Conservation (phyloP, 2,888 invertebrate species). For the Cryptus viduatorius region DNA sequence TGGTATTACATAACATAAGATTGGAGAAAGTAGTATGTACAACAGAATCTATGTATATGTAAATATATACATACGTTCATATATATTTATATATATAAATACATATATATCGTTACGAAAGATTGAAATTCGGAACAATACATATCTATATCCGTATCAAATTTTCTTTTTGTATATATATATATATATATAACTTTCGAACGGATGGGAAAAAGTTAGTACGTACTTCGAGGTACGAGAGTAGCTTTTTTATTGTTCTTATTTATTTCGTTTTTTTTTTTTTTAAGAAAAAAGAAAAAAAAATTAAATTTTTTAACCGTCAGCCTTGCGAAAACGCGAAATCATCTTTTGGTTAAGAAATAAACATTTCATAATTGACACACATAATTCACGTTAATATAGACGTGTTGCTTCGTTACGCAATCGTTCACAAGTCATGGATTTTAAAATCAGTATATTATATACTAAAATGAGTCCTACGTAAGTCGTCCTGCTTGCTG, state of each 20-base stretch:
- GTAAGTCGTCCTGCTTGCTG: slow-evolving; percentile 67
- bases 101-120: slow-evolving; percentile 66
- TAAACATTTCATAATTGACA: slow-evolving; percentile 61
- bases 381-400: slow-evolving; percentile 35
- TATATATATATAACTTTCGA: slow-evolving; percentile 34
- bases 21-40: slow-evolving; percentile 82
- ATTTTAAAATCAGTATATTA: slow-evolving; percentile 31
- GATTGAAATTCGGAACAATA: slow-evolving; percentile 58
- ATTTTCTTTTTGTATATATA: neutral
- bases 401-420: slow-evolving; percentile 38
- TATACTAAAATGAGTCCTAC: slow-evolving; percentile 24
- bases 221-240: slow-evolving; percentile 71
- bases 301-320: slow-evolving; percentile 24
- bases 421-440: slow-evolving; percentile 23
- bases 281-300: slow-evolving; percentile 54
- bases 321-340: slow-evolving; percentile 37
- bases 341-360: slow-evolving; percentile 74
- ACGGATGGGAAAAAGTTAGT: slow-evolving; percentile 72
- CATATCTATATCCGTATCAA: slow-evolving; percentile 39
- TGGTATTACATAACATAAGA: slow-evolving; percentile 80
- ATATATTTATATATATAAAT: slow-evolving; percentile 63
- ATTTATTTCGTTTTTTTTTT: slow-evolving; percentile 32
- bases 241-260: slow-evolving; percentile 66
- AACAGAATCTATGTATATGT: slow-evolving; percentile 78
- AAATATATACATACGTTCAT: slow-evolving; percentile 70